Base-by-base conservation (phyloP, 1,140 invertebrate genomes). In the Limonius californicus region DNA sequence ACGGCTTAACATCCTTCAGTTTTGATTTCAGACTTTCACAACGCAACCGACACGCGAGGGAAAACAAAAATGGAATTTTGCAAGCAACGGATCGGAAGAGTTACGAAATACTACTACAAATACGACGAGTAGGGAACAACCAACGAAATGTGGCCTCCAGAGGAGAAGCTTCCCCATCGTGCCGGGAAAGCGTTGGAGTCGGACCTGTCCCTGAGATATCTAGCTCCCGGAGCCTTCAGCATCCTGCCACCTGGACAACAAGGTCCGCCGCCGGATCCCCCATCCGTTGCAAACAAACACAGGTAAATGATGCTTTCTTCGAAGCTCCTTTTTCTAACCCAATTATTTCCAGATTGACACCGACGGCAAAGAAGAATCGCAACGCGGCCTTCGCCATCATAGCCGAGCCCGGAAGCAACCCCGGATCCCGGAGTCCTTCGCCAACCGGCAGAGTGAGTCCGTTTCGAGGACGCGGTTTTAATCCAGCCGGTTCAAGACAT, bases 331-430 rank as follows among this genome's bases (percentile, higher is more conserved):
- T n/a, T n/a, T n/a, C n/a, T n/a, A n/a, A n/a, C n/a, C n/a, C n/a
- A n/a, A n/a, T 32, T 63, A 39, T 23, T 57, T 57, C 12, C 23
- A 80, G 78, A 65, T 74, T 79, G 19, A 76, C 76, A 1, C 75
- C 70, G 50, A 63, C 76, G 27, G 62, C 76, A 8, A 70, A 76
- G 35, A 63, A 77, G 20, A 74, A 77, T 57, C 80, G 79, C 59
- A 79, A 81, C 67, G 74, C 78, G 59, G 70, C 80, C 15, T 87
- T 87, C 69, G 83, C 85, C 30, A 86, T 87, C 57, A 77, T 87
- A 42, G 80, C 83, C 3, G 81, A 85, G 50, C 63, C 75, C 7
- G 74, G 75, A 15, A 76, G 74, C 18, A 77, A 71, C 21, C 68
- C 72, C 42, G 75, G 73, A n/a, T 70, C 73, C 15, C 81, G 77